A percentile compares a stretch with the other conserved stretches of the same genome.
Conservation (phyloP, 1,140 invertebrate species). For the Cydia strobilella region DNA sequence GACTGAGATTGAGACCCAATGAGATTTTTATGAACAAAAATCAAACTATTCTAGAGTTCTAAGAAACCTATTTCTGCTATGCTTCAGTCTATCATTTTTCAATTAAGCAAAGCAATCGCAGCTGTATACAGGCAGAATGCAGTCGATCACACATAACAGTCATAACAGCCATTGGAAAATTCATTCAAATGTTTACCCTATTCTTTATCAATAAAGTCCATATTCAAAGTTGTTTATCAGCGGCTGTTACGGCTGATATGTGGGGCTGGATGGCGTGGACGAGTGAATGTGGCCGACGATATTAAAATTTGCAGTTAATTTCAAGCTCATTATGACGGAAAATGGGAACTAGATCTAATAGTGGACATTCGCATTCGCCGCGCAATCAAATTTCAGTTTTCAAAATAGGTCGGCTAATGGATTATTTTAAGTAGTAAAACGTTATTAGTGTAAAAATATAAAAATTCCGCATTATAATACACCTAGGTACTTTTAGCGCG, state of each 20-base stretch:
- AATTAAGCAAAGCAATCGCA: conserved; percentile 7
- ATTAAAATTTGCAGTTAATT: conserved; percentile 33
- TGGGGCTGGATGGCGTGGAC: background rate
- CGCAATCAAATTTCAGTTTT: background rate
- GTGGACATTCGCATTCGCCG: conserved; percentile 10
- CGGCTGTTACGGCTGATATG: too few species aligned
- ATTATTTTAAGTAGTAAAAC: background rate
- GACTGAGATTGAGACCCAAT: too few species aligned
- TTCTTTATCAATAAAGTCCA: too few species aligned
- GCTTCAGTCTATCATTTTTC: conserved; percentile 1
- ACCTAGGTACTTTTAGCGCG: too few species aligned
- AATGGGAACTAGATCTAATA: conserved; percentile 28
- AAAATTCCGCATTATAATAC: too few species aligned
- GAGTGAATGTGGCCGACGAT: background rate
- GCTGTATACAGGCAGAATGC: background rate
- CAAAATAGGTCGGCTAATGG: background rate
- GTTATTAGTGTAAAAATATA: background rate
- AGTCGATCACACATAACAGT: too few species aligned
- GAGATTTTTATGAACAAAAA: too few species aligned
- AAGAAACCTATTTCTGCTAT: background rate
- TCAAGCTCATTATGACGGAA: conserved; percentile 18
- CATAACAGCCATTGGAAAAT: too few species aligned
- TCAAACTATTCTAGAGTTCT: too few species aligned
- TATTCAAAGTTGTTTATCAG: too few species aligned
- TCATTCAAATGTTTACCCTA: too few species aligned